A percentile compares a stretch with the other conserved stretches of the same genome.
These are phyloP conservation scores for Brachionus plicatilis DNA, from an alignment of 1,140 invertebrate species.

Conservation along the genomic window DNA sequence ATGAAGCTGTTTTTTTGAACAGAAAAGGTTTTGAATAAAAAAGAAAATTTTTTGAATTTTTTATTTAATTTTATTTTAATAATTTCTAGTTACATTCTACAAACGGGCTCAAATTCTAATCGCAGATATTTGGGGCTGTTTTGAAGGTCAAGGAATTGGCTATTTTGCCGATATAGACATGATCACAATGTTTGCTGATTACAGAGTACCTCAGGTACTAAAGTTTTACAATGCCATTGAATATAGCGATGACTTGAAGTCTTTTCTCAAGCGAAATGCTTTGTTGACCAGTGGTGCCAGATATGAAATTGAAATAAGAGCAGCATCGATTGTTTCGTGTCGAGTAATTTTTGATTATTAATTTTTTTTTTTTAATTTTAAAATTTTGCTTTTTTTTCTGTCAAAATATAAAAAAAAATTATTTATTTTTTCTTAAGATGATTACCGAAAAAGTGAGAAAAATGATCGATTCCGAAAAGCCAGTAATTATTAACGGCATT, in stretches of 20 bases:
- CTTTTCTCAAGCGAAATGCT: slow-evolving; percentile 65
- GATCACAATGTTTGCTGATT: slow-evolving; percentile 90
- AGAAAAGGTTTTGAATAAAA: slow-evolving; percentile 57
- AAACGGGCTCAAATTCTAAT: slow-evolving; percentile 91
- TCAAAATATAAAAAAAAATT: neutral
- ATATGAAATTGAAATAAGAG: slow-evolving; percentile 84
- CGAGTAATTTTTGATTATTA: slow-evolving; percentile 62
- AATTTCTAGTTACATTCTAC: slow-evolving; percentile 69
- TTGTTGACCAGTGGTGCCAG: slow-evolving; percentile 61
- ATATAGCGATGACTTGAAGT: slow-evolving; percentile 69
- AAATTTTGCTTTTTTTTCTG: neutral
- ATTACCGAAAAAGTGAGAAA: slow-evolving; percentile 60
- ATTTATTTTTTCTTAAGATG: slow-evolving; percentile 44
- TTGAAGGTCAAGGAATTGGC: slow-evolving; percentile 68
- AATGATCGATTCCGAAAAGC: slow-evolving; percentile 45
- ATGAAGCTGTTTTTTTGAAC: slow-evolving; percentile 67
- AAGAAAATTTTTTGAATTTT: neutral
- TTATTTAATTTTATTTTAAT: slow-evolving; percentile 19
- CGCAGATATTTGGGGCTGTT: slow-evolving; percentile 84
- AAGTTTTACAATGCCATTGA: slow-evolving; percentile 73
- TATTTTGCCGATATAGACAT: slow-evolving; percentile 75
- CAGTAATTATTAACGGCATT: slow-evolving; percentile 52
- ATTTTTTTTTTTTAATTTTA: slow-evolving; percentile 29
- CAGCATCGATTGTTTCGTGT: slow-evolving; percentile 78
- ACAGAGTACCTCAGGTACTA: slow-evolving; percentile 80